Conservation (phyloP, 1,140 invertebrate genomes). For the Bacillus rossius region DNA sequence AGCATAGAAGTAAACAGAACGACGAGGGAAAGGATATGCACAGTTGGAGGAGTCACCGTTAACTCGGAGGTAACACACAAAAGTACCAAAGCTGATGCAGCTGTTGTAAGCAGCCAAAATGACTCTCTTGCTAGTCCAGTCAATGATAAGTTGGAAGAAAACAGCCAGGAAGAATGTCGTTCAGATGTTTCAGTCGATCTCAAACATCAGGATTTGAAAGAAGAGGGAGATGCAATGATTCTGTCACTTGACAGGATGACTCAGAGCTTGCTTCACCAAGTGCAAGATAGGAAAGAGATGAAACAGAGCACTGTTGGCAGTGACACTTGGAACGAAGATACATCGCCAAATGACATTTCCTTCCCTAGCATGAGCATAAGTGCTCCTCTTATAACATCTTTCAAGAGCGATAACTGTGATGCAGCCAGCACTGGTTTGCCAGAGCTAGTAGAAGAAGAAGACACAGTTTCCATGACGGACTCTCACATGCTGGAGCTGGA, state of each 20-base stretch:
- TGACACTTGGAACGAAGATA: constrained; percentile 70
- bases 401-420: constrained; percentile 53
- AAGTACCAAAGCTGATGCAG: not conserved
- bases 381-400: constrained; percentile 59
- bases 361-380: constrained; percentile 73
- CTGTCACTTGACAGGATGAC: constrained; percentile 58
- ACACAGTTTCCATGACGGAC: constrained; percentile 46
- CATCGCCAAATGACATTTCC: constrained; percentile 64
- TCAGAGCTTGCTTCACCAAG: constrained; percentile 54
- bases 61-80: not conserved
- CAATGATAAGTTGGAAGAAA: too few relatives aligned
- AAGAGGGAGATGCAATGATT: constrained; percentile 53
- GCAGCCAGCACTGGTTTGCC: constrained; percentile 35
- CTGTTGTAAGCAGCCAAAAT: not conserved
- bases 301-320: constrained; percentile 14
- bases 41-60: too few relatives aligned
- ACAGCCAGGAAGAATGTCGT: not conserved
- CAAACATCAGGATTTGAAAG: too few relatives aligned
- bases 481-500: constrained; percentile 66
- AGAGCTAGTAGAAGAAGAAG: constrained; percentile 40
- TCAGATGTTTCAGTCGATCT: not conserved
- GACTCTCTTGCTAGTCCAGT: too few relatives aligned
- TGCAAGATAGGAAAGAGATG: constrained; percentile 38
- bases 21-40: too few relatives aligned
- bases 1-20: not conserved